Percentiles rank a stretch among this genome's conserved stretches.
phyloP scores from a whole-genome alignment of 2,888 invertebrate species.

The Cremastinae sp. region DNA sequence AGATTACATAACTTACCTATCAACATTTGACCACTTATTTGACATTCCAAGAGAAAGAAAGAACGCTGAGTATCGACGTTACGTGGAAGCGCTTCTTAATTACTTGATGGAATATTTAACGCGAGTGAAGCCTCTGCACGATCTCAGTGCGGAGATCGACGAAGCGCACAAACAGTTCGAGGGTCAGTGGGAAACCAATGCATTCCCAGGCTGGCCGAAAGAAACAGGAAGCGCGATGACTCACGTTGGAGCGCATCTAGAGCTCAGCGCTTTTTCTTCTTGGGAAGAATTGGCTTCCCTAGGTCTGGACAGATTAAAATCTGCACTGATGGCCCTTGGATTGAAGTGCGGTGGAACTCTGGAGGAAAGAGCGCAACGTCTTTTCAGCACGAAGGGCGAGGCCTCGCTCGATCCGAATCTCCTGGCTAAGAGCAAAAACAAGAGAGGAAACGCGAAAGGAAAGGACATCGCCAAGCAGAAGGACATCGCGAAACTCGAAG shows the following conservation, averaged over 20 bases:
- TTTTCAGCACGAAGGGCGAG: constrained; percentile 97
- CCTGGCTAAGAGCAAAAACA: constrained; percentile 93
- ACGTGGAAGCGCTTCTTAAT: constrained; percentile 90
- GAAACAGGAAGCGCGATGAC: constrained; percentile 96
- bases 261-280: constrained; percentile 98
- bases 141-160: constrained; percentile 90
- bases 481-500: constrained; percentile 93
- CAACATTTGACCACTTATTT: constrained; percentile 96
- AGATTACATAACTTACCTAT: constrained; percentile 97
- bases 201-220: constrained; percentile 98
- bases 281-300: constrained; percentile 98
- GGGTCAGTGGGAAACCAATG: constrained; percentile 92
- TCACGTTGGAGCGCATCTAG: constrained; percentile 97
- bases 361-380: constrained; percentile 97
- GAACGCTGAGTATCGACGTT: constrained; percentile 92
- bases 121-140: constrained; percentile 92
- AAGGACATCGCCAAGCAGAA: constrained; percentile 88
- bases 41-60: constrained; percentile 96
- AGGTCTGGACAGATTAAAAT: constrained; percentile 97
- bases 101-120: constrained; percentile 92
- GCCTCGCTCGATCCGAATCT: constrained; percentile 95
- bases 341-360: constrained; percentile 99
- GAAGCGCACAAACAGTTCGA: constrained; percentile 90
- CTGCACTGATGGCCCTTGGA: constrained; percentile 96
- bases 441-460: constrained; percentile 83